phyloP scores from a whole-genome alignment of 2,113 vertebrate genomes.

The Ardeotis arabs region DNA sequence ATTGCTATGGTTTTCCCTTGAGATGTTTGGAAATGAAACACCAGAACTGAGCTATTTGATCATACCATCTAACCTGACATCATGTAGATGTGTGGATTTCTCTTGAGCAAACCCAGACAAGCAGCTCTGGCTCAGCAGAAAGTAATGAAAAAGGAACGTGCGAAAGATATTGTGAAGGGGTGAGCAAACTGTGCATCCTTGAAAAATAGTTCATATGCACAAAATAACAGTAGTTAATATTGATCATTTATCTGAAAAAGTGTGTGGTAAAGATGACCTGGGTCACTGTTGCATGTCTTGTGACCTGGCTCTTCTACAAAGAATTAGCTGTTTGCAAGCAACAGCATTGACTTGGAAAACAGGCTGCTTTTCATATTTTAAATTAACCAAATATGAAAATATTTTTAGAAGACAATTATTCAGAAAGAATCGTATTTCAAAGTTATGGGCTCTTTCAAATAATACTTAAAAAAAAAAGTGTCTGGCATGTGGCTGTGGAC shows the following conservation, averaged over 20 bases:
- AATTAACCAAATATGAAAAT: not conserved
- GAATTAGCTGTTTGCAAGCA: not conserved
- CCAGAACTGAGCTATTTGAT: not conserved
- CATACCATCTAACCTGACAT: not conserved
- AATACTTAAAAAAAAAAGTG: not conserved
- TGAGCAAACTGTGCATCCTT: not conserved
- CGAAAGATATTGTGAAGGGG: not conserved
- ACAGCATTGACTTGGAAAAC: not conserved
- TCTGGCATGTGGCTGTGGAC: not conserved
- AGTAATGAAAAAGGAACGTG: not conserved
- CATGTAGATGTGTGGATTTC: not conserved
- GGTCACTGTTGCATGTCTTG: not conserved
- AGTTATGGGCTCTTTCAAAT: not conserved
- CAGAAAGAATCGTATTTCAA: not conserved
- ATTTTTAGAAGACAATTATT: not conserved
- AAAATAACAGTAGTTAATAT: not conserved
- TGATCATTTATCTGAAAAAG: not conserved
- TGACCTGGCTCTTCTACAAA: not conserved
- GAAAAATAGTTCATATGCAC: not conserved
- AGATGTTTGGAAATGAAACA: not conserved
- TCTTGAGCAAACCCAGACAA: not conserved
- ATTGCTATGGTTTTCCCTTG: not conserved
- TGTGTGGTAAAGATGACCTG: not conserved
- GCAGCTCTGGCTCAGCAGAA: not conserved
- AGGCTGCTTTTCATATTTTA: not conserved